Evolutionary conservation across 2,888 invertebrate genomes (phyloP).

Genomic region (Erynnis tages): DNA sequence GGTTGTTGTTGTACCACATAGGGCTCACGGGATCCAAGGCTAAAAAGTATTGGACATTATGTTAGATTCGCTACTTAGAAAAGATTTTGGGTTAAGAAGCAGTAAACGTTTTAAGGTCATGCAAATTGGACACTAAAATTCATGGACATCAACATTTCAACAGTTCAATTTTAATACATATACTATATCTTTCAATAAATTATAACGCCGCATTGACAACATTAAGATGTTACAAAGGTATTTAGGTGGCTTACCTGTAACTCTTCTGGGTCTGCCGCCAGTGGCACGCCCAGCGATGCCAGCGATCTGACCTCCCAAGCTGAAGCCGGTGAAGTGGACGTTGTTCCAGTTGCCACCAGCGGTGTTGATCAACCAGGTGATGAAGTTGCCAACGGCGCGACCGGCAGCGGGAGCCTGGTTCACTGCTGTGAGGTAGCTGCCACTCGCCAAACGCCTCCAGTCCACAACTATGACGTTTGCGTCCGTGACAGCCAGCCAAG

Average conservation of each 20-base stretch:
- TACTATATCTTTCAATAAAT: too few relatives aligned
- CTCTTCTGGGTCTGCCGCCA: slow-evolving; percentile 34
- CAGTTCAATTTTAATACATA: too few relatives aligned
- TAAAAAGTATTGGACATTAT: slow-evolving; percentile 34
- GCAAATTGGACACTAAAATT: too few relatives aligned
- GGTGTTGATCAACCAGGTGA: slow-evolving; percentile 52
- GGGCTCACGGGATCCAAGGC: slow-evolving; percentile 56
- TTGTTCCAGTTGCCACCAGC: slow-evolving; percentile 56
- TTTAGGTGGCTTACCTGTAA: slow-evolving; percentile 40
- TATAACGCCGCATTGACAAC: too few relatives aligned
- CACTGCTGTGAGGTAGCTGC: slow-evolving; percentile 31
- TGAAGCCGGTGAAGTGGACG: slow-evolving; percentile 61
- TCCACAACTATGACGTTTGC: slow-evolving; percentile 41
- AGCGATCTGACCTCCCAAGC: slow-evolving; percentile 56
- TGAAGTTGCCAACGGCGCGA: slow-evolving; percentile 49
- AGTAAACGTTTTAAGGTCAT: too few relatives aligned
- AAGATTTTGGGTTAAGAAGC: too few relatives aligned
- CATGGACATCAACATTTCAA: too few relatives aligned
- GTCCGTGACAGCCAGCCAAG: slow-evolving; percentile 51
- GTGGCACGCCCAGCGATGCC: slow-evolving; percentile 45
- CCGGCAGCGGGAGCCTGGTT: slow-evolving; percentile 48
- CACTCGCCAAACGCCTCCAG: slow-evolving; percentile 34
- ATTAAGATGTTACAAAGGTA: too few relatives aligned
- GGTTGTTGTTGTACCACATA: slow-evolving; percentile 39
- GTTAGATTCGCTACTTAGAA: too few relatives aligned